phyloP scores from a whole-genome alignment of 2,888 invertebrate species.

The Pyrochroa serraticornis region DNA sequence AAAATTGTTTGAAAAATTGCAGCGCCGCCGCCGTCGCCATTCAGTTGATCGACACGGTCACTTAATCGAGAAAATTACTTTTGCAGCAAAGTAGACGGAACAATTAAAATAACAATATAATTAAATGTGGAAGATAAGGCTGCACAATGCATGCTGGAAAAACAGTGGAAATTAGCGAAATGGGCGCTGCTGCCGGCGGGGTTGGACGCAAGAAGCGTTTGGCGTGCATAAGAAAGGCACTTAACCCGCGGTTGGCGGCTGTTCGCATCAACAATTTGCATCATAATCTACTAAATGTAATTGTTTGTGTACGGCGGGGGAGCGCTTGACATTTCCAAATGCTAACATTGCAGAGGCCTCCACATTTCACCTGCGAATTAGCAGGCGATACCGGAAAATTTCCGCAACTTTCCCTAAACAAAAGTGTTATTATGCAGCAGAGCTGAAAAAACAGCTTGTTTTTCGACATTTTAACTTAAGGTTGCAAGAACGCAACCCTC shows the following conservation, averaged over 20 bases:
- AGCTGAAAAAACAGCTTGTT: too few relatives aligned
- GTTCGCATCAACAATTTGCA: constrained; percentile 48
- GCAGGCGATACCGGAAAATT: too few relatives aligned
- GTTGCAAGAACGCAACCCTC: too few relatives aligned
- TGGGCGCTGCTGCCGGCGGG: constrained; percentile 8
- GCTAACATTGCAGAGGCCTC: constrained; percentile 39
- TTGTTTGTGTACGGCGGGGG: constrained; percentile 48
- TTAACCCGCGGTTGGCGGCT: constrained; percentile 37
- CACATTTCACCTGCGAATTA: constrained; percentile 10
- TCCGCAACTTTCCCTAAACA: too few relatives aligned
- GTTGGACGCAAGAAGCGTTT: constrained; percentile 20
- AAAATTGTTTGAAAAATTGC: too few relatives aligned
- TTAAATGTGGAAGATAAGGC: constrained; percentile 20
- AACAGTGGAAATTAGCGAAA: constrained; percentile 20
- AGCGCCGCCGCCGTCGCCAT: too few relatives aligned
- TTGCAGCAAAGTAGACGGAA: constrained; percentile 5
- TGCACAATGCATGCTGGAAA: constrained; percentile 22
- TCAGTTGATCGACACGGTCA: too few relatives aligned
- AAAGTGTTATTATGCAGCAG: too few relatives aligned
- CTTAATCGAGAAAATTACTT: constrained; percentile 11
- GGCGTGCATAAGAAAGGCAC: constrained; percentile 33
- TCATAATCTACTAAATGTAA: constrained; percentile 48
- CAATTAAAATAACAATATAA: constrained; percentile 23
- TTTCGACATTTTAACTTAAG: too few relatives aligned
- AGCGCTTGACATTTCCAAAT: constrained; percentile 45